Base-by-base conservation (phyloP, 2,113 vertebrate species). In the Verasper variegatus region DNA sequence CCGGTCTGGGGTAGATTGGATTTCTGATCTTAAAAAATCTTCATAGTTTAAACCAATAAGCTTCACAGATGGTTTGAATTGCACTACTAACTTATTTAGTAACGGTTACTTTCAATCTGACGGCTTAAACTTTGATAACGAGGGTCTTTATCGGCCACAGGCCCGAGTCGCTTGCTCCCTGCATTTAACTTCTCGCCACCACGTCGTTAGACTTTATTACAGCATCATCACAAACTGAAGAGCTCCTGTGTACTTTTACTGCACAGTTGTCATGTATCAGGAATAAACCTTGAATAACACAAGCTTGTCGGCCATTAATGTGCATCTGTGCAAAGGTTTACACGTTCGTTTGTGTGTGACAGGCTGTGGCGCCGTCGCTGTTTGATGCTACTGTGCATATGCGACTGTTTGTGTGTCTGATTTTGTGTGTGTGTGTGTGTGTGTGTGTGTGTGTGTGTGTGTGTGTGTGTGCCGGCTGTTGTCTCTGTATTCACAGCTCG, bases 401-500 rank as follows among this genome's bases (percentile, higher is more conserved):
- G 52, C 47, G 45, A 24, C 54, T 37, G 45, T 42, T 23, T 27
- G 20, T 67, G 69, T 56, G 23, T 21, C 2, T 24, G 23, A 1
- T 49, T 40, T 55, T 17, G 51, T 57, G 55, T 57, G 66, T 18
- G 3, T 23, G 10, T 2, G 56, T 40, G 63, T 18, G 42, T 58
- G 56, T 52, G 61, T 18, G 3, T n/a, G 13, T 2, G 74, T 31
- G 27, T 31, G 27, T 56, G n/a, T 21, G 57, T 40, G 63, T 18
- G 42, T 58, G 56, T 58, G 66, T 18, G 5, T n/a, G 13, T 2
- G 74, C 75, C 74, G 83, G 78, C 84, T 83, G 86, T 81, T 75
- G 78, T 87, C 83, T 86, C 81, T 82, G 86, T 86, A 84, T 83
- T 86, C 85, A 71, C 88, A 81, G 88, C 88, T 73, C 78, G 81